These are phyloP conservation scores for Tridacna gigas DNA, from an alignment of 2,888 invertebrate genomes.

Conservation along the genomic window DNA sequence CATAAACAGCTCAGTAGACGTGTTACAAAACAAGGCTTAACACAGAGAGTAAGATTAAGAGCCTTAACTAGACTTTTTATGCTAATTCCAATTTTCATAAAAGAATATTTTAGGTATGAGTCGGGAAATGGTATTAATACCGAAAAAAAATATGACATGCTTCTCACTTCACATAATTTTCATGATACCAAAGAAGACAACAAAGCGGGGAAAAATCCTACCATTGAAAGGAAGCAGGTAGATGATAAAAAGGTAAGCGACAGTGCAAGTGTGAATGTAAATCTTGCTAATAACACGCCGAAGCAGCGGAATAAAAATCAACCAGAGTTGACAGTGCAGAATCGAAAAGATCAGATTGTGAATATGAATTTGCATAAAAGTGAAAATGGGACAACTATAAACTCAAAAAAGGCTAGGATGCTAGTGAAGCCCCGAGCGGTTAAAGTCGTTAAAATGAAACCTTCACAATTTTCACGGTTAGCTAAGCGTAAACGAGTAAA, in stretches of 20 bases:
- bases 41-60: not conserved
- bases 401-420: not conserved
- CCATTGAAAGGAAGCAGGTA: not conserved
- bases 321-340: not conserved
- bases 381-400: not conserved
- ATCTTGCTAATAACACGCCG: not conserved
- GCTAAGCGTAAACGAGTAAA: not conserved
- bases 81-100: not conserved
- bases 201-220: not conserved
- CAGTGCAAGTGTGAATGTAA: not conserved
- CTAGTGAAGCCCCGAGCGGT: not conserved
- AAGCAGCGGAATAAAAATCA: not conserved
- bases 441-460: conserved; percentile 4
- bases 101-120: conserved; percentile 7
- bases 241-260: not conserved
- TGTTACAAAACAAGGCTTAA: not conserved
- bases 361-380: not conserved
- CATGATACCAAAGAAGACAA: not conserved
- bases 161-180: not conserved
- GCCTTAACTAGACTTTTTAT: not conserved
- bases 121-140: conserved; percentile 6
- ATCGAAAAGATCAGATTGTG: not conserved
- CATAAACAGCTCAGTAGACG: not conserved
- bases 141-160: conserved; percentile 14
- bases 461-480: not conserved